phyloP scores from a whole-genome alignment of 2,113 vertebrate species.

The Gasterosteus nipponicus region DNA sequence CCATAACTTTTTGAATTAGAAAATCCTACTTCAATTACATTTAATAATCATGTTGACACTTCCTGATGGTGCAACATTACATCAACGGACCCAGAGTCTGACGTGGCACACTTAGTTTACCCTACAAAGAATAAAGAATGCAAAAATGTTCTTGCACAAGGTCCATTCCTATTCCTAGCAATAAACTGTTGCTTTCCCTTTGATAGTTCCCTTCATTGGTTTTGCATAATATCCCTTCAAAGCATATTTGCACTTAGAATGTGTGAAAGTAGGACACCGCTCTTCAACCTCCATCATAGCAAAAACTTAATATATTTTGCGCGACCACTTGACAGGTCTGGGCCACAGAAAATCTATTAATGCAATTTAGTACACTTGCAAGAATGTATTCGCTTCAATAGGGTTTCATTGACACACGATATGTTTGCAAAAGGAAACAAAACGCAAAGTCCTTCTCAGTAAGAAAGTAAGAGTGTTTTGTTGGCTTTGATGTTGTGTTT shows the following conservation, averaged over 20 bases:
- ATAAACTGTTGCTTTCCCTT: not conserved
- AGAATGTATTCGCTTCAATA: not conserved
- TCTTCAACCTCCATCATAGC: not conserved
- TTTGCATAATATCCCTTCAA: not conserved
- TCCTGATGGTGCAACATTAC: too few species aligned
- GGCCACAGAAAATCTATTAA: not conserved
- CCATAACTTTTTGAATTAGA: not conserved
- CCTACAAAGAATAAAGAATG: not conserved
- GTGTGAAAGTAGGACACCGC: not conserved
- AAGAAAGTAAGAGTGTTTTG: not conserved
- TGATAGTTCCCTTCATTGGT: not conserved
- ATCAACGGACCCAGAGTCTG: too few species aligned
- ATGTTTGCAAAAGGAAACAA: not conserved
- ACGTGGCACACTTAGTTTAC: too few species aligned
- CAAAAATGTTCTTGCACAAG: not conserved
- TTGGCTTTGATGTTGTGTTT: conserved; percentile 15
- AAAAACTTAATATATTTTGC: not conserved
- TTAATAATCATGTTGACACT: not conserved
- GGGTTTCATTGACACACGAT: not conserved
- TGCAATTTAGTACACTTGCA: not conserved
- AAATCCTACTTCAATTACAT: not conserved
- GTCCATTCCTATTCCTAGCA: not conserved
- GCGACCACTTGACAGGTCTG: not conserved
- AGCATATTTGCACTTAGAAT: not conserved
- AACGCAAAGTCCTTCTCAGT: conserved; percentile 8